phyloP scores from a whole-genome alignment of 2,113 vertebrate genomes.

The Stercorarius parasiticus region DNA sequence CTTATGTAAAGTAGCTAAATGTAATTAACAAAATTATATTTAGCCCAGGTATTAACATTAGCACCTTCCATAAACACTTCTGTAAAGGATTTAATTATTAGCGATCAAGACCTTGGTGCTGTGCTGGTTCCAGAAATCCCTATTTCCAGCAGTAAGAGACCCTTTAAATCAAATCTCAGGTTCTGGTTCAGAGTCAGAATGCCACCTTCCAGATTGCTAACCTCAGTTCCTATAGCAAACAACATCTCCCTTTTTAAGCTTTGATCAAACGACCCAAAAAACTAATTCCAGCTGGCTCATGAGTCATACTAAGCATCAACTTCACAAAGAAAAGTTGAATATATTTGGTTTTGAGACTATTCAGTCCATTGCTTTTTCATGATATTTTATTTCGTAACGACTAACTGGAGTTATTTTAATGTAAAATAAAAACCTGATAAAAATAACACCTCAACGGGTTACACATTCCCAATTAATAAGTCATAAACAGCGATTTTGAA shows the following conservation, averaged over 20 bases:
- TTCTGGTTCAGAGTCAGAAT: not conserved
- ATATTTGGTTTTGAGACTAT: not conserved
- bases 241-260: not conserved
- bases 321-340: not conserved
- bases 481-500: conserved; percentile 2
- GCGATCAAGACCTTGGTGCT: not conserved
- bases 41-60: not conserved
- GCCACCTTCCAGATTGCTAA: not conserved
- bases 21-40: conserved; percentile 1
- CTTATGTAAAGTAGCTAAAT: not conserved
- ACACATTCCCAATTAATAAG: conserved; percentile 3
- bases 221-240: not conserved
- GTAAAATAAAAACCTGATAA: not conserved
- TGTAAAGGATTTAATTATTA: not conserved
- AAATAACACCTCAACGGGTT: conserved; percentile 26
- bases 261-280: not conserved
- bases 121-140: not conserved
- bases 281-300: not conserved
- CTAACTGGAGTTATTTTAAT: not conserved
- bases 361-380: not conserved
- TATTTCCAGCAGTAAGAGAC: not conserved
- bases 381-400: not conserved
- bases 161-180: not conserved
- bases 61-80: not conserved
- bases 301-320: not conserved